Percentiles rank a stretch among this genome's conserved stretches.
Conservation (phyloP, 2,888 invertebrate genomes). For the Caenorhabditis uteleia region DNA sequence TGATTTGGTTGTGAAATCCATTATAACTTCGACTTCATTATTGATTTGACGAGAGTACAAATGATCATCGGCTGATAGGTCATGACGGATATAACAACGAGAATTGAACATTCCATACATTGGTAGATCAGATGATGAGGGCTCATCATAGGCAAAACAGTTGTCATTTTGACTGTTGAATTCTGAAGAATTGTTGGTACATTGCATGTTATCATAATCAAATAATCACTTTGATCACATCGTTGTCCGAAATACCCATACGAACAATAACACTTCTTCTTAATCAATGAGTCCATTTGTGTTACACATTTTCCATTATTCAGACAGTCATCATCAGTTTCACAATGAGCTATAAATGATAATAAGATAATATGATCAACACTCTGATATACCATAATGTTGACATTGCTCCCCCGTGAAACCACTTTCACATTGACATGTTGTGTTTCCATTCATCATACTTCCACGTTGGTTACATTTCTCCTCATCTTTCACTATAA, state of each 20-base stretch:
- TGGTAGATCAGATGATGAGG: slow-evolving; percentile 25
- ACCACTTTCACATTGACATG: slow-evolving; percentile 72
- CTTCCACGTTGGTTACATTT: slow-evolving; percentile 83
- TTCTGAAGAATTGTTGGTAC: slow-evolving; percentile 15
- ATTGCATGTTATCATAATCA: slow-evolving; percentile 3
- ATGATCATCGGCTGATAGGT: slow-evolving; percentile 54
- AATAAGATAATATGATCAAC: neutral
- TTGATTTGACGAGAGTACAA: slow-evolving; percentile 51
- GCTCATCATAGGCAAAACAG: slow-evolving; percentile 49
- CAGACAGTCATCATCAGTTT: slow-evolving; percentile 58
- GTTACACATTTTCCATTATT: slow-evolving; percentile 61
- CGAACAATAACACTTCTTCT: slow-evolving; percentile 58
- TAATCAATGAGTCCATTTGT: slow-evolving; percentile 41
- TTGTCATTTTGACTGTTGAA: slow-evolving; percentile 42
- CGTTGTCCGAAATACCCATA: slow-evolving; percentile 64
- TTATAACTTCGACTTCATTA: slow-evolving; percentile 63
- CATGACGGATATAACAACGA: slow-evolving; percentile 53
- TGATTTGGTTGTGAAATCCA: slow-evolving; percentile 60
- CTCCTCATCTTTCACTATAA: slow-evolving; percentile 73
- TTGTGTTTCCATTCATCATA: slow-evolving; percentile 40
- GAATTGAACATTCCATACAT: slow-evolving; percentile 63
- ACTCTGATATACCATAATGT: slow-evolving; percentile 75
- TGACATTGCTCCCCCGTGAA: slow-evolving; percentile 85
- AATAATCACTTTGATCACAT: slow-evolving; percentile 55
- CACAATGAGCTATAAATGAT: slow-evolving; percentile 52